phyloP scores from a whole-genome alignment of 2,113 vertebrate genomes.

The Illadopsis cleaveri region DNA sequence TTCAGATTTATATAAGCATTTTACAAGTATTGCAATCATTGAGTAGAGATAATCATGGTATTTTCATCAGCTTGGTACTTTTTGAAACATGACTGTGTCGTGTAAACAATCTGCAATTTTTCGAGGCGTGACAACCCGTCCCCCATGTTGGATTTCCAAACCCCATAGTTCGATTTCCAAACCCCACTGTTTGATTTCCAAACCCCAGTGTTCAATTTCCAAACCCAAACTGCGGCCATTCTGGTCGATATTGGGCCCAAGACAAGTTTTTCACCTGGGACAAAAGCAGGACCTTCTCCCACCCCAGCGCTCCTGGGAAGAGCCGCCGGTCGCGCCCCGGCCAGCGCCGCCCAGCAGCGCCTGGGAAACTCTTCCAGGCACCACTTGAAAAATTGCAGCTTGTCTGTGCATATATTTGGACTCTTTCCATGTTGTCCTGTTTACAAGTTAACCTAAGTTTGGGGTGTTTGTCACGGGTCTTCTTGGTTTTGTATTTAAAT shows the following conservation, averaged over 20 bases:
- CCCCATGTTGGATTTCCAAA: background rate
- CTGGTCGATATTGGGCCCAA: conserved; percentile 42
- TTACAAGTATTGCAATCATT: conserved; percentile 89
- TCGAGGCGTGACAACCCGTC: conserved; percentile 67
- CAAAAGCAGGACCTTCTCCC: background rate
- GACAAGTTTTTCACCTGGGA: conserved; percentile 42
- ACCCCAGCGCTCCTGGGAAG: background rate
- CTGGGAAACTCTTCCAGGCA: conserved; percentile 20
- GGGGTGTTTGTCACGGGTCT: conserved; percentile 90
- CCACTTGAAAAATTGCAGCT: conserved; percentile 83
- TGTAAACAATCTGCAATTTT: conserved; percentile 91
- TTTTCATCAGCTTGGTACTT: conserved; percentile 88
- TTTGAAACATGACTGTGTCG: conserved; percentile 82
- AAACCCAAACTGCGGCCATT: background rate
- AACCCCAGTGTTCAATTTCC: background rate
- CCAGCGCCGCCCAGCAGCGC: conserved; percentile 51
- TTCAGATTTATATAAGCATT: conserved; percentile 92
- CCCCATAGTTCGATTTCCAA: background rate
- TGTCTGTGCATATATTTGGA: conserved; percentile 84
- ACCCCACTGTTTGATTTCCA: background rate
- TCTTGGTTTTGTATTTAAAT: conserved; percentile 89
- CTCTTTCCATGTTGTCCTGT: conserved; percentile 89
- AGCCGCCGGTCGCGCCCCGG: background rate
- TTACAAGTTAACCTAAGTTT: conserved; percentile 92
- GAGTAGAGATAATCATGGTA: conserved; percentile 86